Conservation (phyloP, 2,888 invertebrate genomes). For the Tenthredo livida region DNA sequence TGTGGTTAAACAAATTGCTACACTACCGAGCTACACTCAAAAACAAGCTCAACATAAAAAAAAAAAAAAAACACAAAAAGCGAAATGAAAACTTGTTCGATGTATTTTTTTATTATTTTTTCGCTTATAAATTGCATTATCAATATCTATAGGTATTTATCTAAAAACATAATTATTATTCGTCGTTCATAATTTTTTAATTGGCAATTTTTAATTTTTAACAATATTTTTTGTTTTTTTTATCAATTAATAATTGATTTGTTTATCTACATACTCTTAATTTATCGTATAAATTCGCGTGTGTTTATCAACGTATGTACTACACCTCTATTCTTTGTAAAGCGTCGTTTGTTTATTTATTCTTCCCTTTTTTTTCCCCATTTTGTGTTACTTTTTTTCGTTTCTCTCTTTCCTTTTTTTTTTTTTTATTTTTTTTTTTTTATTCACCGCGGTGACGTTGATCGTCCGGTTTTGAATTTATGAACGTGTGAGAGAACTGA, state of each 20-base stretch:
- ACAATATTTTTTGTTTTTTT: not conserved
- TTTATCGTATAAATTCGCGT: not conserved
- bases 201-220: not conserved
- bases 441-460: not conserved
- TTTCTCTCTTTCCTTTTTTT: no score
- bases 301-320: not conserved
- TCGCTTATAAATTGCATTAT: not conserved
- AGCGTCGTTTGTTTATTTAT: not conserved
- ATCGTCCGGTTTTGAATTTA: constrained; percentile 5
- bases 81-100: not conserved
- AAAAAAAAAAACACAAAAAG: not conserved
- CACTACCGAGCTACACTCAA: not conserved
- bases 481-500: not conserved
- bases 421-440: not conserved
- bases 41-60: not conserved
- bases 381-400: not conserved
- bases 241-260: not conserved
- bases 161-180: not conserved
- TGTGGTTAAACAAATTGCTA: not conserved
- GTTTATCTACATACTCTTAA: not conserved
- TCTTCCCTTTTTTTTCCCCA: not conserved
- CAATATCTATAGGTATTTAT: not conserved
- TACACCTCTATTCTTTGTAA: not conserved
- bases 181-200: not conserved
- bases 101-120: not conserved